phyloP scores from a whole-genome alignment of 2,888 invertebrate species.

The Tenodera sinensis region DNA sequence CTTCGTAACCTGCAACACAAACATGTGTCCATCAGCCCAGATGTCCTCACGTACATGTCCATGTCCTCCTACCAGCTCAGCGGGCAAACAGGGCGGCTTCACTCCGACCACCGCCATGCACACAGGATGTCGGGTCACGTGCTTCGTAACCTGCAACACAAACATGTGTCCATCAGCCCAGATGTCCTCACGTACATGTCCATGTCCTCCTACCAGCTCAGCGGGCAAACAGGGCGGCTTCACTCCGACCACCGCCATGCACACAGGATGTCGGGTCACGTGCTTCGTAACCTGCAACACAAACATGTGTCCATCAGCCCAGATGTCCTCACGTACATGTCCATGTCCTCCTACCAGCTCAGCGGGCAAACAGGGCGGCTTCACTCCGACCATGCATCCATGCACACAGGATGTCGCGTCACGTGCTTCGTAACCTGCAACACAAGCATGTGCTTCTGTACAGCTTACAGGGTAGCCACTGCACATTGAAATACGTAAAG shows the following conservation, averaged over 20 bases:
- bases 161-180: too few species aligned
- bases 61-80: too few species aligned
- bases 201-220: too few species aligned
- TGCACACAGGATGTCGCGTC: slow-evolving; percentile 35
- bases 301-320: too few species aligned
- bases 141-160: slow-evolving; percentile 32
- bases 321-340: too few species aligned
- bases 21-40: too few species aligned
- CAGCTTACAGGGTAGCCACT: too few species aligned
- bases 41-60: too few species aligned
- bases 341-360: too few species aligned
- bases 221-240: slow-evolving; percentile 32
- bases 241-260: slow-evolving; percentile 33
- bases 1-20: slow-evolving; percentile 32
- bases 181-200: too few species aligned
- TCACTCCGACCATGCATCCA: slow-evolving; percentile 33
- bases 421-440: slow-evolving; percentile 34
- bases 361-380: slow-evolving; percentile 31
- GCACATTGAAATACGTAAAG: too few species aligned
- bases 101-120: slow-evolving; percentile 34
- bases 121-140: slow-evolving; percentile 34
- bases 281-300: slow-evolving; percentile 33
- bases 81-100: slow-evolving; percentile 33
- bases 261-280: slow-evolving; percentile 34
- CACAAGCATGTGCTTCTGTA: background rate